Percentiles rank a stretch among this genome's conserved stretches.
Conservation (phyloP, 2,888 invertebrate species). For the Melieria omissa region DNA sequence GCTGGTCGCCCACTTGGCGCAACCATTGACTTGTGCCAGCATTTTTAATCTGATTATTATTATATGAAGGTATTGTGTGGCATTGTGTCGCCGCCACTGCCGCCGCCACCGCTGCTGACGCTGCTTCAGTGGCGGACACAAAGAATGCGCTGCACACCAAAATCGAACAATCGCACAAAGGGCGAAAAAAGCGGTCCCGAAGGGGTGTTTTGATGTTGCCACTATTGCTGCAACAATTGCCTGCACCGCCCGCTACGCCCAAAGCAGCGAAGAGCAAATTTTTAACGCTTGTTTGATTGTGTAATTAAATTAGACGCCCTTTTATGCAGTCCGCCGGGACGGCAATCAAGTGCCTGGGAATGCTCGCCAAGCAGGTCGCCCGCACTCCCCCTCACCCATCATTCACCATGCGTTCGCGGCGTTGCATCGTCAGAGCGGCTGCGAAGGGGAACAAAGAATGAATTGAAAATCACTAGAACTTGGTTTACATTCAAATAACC, state of each 20-base stretch:
- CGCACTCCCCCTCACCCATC: conserved; percentile 20
- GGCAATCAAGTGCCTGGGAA: conserved; percentile 49
- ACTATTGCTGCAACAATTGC: conserved; percentile 10
- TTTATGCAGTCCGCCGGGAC: conserved; percentile 46
- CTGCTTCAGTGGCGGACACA: not conserved
- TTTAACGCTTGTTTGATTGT: conserved; percentile 53
- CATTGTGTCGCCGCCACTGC: conserved; percentile 15
- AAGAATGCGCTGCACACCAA: not conserved
- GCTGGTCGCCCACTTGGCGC: not conserved
- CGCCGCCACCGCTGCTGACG: not conserved
- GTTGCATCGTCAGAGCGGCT: too few species aligned
- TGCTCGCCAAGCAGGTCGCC: conserved; percentile 2
- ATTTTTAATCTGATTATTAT: conserved; percentile 43
- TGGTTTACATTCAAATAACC: too few species aligned
- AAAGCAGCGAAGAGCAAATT: conserved; percentile 41
- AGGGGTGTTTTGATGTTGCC: conserved; percentile 32
- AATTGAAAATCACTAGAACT: too few species aligned
- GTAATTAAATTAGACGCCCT: conserved; percentile 51
- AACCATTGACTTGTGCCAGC: conserved; percentile 23
- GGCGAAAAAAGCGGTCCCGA: conserved; percentile 21
- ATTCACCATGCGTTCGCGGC: conserved; percentile 2
- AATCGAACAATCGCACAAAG: conserved; percentile 2
- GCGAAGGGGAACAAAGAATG: too few species aligned
- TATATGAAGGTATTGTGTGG: conserved; percentile 33
- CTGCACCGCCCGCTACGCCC: not conserved